Percentiles rank a stretch among this genome's conserved stretches.
phyloP scores from a whole-genome alignment of 2,888 invertebrate genomes.

The Piscicola geometra region DNA sequence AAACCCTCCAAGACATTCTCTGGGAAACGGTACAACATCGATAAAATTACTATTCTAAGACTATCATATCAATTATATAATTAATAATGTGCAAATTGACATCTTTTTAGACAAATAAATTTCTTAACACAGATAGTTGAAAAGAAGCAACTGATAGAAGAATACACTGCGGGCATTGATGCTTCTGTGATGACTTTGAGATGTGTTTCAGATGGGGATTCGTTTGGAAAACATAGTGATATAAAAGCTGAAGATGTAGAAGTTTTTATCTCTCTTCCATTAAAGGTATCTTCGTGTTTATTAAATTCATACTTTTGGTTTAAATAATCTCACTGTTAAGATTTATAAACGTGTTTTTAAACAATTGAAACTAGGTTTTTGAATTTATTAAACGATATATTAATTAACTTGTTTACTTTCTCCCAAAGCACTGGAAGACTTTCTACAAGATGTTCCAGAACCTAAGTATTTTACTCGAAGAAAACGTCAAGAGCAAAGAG shows the following conservation, averaged over 20 bases:
- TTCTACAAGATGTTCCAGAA: neutral
- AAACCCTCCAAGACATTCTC: neutral
- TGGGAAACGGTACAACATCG: neutral
- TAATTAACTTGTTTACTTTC: neutral
- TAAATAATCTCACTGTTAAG: too few species aligned
- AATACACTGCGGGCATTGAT: neutral
- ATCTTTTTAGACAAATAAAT: neutral
- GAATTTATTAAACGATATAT: neutral
- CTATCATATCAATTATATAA: neutral
- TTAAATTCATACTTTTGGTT: too few species aligned
- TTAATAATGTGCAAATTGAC: too few species aligned
- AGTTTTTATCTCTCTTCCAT: neutral
- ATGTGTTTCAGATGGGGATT: too few species aligned
- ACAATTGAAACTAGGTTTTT: too few species aligned
- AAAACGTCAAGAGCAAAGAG: neutral
- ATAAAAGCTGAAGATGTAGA: neutral
- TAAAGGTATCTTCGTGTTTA: neutral
- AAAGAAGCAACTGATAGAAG: neutral
- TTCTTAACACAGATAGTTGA: neutral
- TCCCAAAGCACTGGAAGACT: neutral
- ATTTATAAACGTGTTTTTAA: too few species aligned
- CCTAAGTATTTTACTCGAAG: neutral
- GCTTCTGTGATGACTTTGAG: neutral
- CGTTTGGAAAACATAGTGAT: neutral
- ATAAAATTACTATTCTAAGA: neutral